Evolutionary conservation across 2,888 invertebrate genomes (phyloP), one percentile per base, ranked within the genome.

Genomic region (Thera obeliscata): DNA sequence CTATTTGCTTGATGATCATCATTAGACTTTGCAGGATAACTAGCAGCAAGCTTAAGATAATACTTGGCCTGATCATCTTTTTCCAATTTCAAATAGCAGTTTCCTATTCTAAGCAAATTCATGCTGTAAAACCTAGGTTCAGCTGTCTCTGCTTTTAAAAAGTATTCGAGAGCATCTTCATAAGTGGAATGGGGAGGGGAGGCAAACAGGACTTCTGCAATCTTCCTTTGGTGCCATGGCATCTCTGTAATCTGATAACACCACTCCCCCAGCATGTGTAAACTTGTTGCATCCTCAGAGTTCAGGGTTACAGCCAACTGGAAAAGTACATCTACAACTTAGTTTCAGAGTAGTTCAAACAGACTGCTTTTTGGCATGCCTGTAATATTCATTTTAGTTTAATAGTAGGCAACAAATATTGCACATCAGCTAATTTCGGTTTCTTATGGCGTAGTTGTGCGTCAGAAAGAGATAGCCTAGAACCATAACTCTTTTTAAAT

Each of bases 231-330:
- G 83, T 96, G 96, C 97, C 97, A 97, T 0, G 97, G 95, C 88
- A 98, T 91, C 76, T 97, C 96, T 41, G 97, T 96, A 74, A 98
- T 94, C 79, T 96, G 95, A 82, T 95, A 98, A 82, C 97, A 97
- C 97, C 97, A 98, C 81, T 95, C 95, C 9, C 98, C 98, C 54
- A 98, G 86, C 94, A 98, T 96, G 84, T 98, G 96, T 73, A 96
- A 94, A 4, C 96, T 95, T 35, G 97, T 97, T 11, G 98, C 96
- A 91, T 99, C 98, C 63, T 94, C 94, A 7, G 97, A 97, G 89
- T 98, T 97, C 55, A 98, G 83, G 79, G 96, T 96, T 48, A 96
- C 94, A 11, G 98, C 97, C 85, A 94, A 94, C 95, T 97, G 80
- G 56, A 93, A 87, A 69, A 55, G 33, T 9, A 0, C 0, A n/a